Percentiles rank a stretch among this genome's conserved stretches.
Evolutionary conservation across 2,797 vertebrate genomes (phyloP).

Genomic region (Crenichthys baileyi): DNA sequence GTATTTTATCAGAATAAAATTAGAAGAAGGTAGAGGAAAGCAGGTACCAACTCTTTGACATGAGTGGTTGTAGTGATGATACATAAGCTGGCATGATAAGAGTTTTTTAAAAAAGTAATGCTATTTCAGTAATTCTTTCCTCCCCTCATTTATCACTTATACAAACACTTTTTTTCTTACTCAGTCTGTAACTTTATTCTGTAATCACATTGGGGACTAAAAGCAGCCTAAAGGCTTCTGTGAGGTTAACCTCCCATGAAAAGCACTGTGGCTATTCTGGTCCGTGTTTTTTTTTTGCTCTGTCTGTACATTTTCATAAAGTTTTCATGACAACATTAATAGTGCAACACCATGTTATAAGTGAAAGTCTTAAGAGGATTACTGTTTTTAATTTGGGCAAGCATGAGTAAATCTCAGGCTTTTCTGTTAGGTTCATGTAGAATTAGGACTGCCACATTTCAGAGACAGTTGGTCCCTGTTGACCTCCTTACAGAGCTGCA

Average conservation of each 20-base stretch:
- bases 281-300: slow-evolving; percentile 15
- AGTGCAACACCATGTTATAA: slow-evolving; percentile 14
- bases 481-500: slow-evolving; percentile 8
- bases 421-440: not conserved
- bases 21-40: too few species aligned
- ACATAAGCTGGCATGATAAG: slow-evolving; percentile 32
- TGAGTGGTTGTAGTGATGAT: not conserved
- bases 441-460: slow-evolving; percentile 3
- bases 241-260: slow-evolving; percentile 28
- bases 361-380: not conserved
- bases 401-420: not conserved
- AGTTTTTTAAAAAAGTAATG: slow-evolving; percentile 1
- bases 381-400: slow-evolving; percentile 8
- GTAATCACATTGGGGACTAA: slow-evolving; percentile 44
- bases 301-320: slow-evolving; percentile 28
- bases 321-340: slow-evolving; percentile 14
- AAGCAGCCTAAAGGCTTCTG: slow-evolving; percentile 32
- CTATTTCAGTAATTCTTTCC: slow-evolving; percentile 4
- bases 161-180: not conserved
- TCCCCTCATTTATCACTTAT: slow-evolving; percentile 35
- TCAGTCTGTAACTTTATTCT: slow-evolving; percentile 14
- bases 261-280: slow-evolving; percentile 42
- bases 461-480: slow-evolving; percentile 5
- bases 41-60: not conserved
- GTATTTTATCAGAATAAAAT: not conserved